Percentiles rank a stretch among this genome's conserved stretches.
Evolutionary conservation across 1,140 invertebrate genomes (phyloP).

Genomic region (Thaumetopoea pityocampa): DNA sequence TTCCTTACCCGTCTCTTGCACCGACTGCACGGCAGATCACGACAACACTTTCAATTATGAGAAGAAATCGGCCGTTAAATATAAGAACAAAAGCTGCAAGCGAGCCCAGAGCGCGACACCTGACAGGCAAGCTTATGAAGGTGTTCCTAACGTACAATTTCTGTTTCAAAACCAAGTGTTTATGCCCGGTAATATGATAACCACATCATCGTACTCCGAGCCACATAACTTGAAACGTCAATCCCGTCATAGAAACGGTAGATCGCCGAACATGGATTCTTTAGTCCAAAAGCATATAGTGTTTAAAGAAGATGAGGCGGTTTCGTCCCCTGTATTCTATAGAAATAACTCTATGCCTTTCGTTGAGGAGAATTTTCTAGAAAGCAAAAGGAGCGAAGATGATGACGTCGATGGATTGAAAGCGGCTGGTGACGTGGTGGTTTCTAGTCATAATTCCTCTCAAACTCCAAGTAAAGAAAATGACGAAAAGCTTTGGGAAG

Average conservation of each 20-base stretch:
- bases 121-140: slow-evolving; percentile 36
- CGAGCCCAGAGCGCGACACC: slow-evolving; percentile 36
- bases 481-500: slow-evolving; percentile 55
- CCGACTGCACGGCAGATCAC: slow-evolving; percentile 51
- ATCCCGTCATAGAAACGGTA: slow-evolving; percentile 19
- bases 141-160: slow-evolving; percentile 67
- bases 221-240: slow-evolving; percentile 32
- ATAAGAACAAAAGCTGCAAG: slow-evolving; percentile 57
- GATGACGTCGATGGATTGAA: slow-evolving; percentile 47
- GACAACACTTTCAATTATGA: slow-evolving; percentile 63
- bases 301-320: slow-evolving; percentile 47
- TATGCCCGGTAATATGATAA: slow-evolving; percentile 56
- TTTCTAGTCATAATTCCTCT: slow-evolving; percentile 35
- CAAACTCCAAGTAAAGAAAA: slow-evolving; percentile 25
- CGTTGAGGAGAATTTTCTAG: slow-evolving; percentile 46
- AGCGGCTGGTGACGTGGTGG: slow-evolving; percentile 25
- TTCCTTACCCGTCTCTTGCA: slow-evolving; percentile 62
- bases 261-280: slow-evolving; percentile 42
- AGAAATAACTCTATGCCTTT: slow-evolving; percentile 62
- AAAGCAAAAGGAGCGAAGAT: slow-evolving; percentile 29
- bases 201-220: slow-evolving; percentile 43
- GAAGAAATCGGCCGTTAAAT: slow-evolving; percentile 62
- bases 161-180: slow-evolving; percentile 71
- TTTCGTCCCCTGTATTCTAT: slow-evolving; percentile 53
- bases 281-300: slow-evolving; percentile 52